Evolutionary conservation across 2,888 invertebrate species (phyloP), one percentile per base, ranked within the genome.

Genomic region (Tiphia femorata): DNA sequence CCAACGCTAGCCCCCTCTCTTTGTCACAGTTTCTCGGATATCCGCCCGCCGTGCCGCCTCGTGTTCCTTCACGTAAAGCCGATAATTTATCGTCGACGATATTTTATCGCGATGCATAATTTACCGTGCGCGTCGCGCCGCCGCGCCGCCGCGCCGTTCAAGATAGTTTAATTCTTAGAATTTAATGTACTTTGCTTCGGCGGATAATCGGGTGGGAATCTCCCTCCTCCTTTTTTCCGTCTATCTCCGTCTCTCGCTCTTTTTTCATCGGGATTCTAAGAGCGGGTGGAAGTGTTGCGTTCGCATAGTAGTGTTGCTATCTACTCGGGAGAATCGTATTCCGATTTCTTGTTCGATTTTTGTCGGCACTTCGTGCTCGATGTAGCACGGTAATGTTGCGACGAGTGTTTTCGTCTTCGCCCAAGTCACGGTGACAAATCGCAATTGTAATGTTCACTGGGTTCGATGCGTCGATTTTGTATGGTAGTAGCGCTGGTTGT

Each of bases 81-180:
- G 64, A 64, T 64, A 57, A 64, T 64, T 60, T 64, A 64, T 60
- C 51, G 57, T 38, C 14, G 37, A 43, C 52, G 49, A 64, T 60
- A 64, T 60, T 64, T 64, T 54, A 57, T 50, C 38, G 33, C 38
- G 40, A 16, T 48, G 52, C 40, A 27, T 27, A 49, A 49, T 58
- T 64, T 59, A 55, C 35, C 47, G 41, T 40, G 37, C 37, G 43
- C 35, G n/a, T n/a, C 33, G 12, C 33, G 33, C 14, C 29, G 46
- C 25, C 37, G 21, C n/a, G n/a, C n/a, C n/a, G n/a, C n/a, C n/a
- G n/a, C n/a, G n/a, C n/a, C n/a, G n/a, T n/a, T n/a, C n/a, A n/a
- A n/a, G n/a, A n/a, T n/a, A n/a, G 30, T 55, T 62, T 64, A 62
- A 55, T 63, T 58, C 55, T 12, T 30, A 23, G 58, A 42, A 62